phyloP scores from a whole-genome alignment of 2,797 vertebrate genomes.

The Cyprinella venusta region DNA sequence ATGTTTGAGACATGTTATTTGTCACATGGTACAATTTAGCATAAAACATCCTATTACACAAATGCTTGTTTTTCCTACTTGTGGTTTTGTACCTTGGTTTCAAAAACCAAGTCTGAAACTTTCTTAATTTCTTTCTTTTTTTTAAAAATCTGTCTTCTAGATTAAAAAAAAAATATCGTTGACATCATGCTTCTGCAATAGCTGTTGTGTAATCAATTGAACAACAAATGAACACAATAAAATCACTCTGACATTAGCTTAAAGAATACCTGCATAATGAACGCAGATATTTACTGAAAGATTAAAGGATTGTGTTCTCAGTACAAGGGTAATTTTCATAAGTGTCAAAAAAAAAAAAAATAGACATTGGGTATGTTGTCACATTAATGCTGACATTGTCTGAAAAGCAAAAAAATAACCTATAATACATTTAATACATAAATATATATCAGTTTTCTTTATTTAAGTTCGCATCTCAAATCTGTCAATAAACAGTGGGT shows the following conservation, averaged over 20 bases:
- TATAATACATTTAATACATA: background rate
- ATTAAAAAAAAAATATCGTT: too few relatives aligned
- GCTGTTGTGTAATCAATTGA: background rate
- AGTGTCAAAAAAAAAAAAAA: background rate
- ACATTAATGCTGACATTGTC: background rate
- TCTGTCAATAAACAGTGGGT: background rate
- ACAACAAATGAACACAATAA: background rate
- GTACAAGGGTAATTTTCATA: background rate
- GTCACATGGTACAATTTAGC: background rate
- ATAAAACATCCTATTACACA: background rate
- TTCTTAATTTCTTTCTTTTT: background rate
- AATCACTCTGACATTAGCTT: background rate
- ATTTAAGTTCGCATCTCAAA: background rate
- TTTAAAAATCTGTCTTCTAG: too few relatives aligned
- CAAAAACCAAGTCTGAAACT: background rate
- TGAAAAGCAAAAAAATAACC: background rate
- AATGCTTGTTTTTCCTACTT: background rate
- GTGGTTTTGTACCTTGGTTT: background rate
- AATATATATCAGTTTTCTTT: background rate
- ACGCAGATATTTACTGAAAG: background rate
- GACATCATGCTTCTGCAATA: background rate
- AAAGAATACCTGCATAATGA: background rate
- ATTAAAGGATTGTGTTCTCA: background rate
- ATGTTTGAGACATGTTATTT: background rate
- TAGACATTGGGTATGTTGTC: background rate